Percentiles rank a stretch among this genome's conserved stretches.
Conservation (phyloP, 2,888 invertebrate species). For the Meloe dianella region DNA sequence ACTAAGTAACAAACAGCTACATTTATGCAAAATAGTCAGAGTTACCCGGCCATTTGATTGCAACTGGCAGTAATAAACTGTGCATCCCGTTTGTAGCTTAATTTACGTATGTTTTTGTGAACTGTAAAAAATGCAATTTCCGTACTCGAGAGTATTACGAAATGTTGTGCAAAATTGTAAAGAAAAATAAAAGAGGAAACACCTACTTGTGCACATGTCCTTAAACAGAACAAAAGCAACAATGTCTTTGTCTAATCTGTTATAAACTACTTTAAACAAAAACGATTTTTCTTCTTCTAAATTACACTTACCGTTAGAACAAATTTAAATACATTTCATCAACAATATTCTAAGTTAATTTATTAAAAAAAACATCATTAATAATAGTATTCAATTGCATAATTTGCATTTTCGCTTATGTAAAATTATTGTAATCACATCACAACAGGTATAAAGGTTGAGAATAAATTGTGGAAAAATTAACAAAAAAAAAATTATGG, state of each 20-base stretch:
- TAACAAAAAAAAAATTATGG: background rate
- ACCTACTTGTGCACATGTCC: conserved; percentile 17
- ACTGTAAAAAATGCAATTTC: background rate
- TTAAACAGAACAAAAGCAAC: conserved; percentile 18
- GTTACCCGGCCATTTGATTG: no score
- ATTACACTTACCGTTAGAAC: background rate
- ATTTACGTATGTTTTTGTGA: no score
- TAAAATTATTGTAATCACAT: conserved; percentile 14
- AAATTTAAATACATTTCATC: background rate
- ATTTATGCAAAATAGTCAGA: no score
- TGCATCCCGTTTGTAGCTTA: no score
- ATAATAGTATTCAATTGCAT: conserved; percentile 15
- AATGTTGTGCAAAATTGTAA: conserved; percentile 16
- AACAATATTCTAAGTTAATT: background rate
- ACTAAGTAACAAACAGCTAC: no score
- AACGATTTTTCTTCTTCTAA: no score
- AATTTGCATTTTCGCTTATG: conserved; percentile 25
- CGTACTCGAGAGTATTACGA: background rate
- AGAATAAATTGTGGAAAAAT: conserved; percentile 13
- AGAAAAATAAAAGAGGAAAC: conserved; percentile 15
- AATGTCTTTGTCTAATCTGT: conserved; percentile 22
- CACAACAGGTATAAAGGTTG: conserved; percentile 23
- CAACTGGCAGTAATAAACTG: no score
- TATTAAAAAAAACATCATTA: background rate
- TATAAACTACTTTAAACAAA: background rate